Conservation (phyloP, 2,113 vertebrate genomes). For the Butorides virescens region DNA sequence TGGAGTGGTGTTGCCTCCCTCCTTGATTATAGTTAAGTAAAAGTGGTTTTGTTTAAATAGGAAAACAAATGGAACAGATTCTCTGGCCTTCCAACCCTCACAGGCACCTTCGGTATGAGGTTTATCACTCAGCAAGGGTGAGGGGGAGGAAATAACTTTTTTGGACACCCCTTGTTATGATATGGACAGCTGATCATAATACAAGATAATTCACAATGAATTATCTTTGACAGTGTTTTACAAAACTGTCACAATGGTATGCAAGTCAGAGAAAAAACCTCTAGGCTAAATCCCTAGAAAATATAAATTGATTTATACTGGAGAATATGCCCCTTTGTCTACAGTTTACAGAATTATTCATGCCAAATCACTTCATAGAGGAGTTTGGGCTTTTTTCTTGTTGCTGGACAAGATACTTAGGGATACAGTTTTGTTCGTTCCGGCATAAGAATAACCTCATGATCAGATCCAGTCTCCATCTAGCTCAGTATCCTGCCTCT, state of each 20-base stretch:
- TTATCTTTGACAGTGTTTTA: constrained; percentile 42
- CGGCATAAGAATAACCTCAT: neutral
- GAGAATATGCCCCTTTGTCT: neutral
- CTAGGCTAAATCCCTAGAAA: constrained; percentile 37
- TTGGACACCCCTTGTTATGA: neutral
- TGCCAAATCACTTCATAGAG: neutral
- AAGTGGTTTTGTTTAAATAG: neutral
- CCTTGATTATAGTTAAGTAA: neutral
- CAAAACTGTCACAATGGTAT: constrained; percentile 2
- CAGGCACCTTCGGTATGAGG: neutral
- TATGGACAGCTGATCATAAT: neutral
- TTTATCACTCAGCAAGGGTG: neutral
- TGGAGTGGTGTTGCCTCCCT: neutral
- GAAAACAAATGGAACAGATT: neutral
- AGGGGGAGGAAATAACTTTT: neutral
- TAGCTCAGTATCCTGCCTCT: neutral
- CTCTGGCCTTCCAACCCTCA: neutral
- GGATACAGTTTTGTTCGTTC: neutral
- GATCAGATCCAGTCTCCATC: neutral
- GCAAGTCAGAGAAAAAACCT: neutral
- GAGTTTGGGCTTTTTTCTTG: neutral
- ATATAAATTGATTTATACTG: neutral
- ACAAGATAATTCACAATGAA: neutral
- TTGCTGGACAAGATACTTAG: neutral
- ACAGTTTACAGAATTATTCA: neutral